Percentiles rank a stretch among this genome's conserved stretches.
Evolutionary conservation across 2,888 invertebrate genomes (phyloP).

Genomic region (Sarcophaga variegata): DNA sequence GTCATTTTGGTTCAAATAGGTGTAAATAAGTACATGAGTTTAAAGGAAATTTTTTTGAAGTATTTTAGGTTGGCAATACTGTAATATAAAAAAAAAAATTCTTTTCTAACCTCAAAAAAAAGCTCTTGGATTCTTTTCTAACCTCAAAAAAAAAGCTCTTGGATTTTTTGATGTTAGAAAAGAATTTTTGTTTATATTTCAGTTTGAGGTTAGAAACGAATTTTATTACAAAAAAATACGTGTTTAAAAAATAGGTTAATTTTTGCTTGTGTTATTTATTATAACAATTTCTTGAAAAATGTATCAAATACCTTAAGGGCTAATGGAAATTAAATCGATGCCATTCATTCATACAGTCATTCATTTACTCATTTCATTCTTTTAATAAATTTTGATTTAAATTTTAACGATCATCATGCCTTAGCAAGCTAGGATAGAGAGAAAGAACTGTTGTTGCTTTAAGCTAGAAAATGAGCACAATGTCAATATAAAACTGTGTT

Average conservation of each 20-base stretch:
- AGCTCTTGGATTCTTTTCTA: too few relatives aligned
- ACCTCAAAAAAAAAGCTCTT: too few relatives aligned
- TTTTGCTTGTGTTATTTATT: slow-evolving; percentile 35
- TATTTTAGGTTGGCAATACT: background rate
- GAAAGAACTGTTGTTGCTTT: slow-evolving; percentile 46
- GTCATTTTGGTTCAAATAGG: background rate
- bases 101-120: background rate
- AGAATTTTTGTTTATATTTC: too few relatives aligned
- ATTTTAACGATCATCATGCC: slow-evolving; percentile 41
- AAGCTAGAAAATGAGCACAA: slow-evolving; percentile 57
- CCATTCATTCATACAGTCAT: slow-evolving; percentile 7
- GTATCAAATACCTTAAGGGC: slow-evolving; percentile 50
- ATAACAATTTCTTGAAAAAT: slow-evolving; percentile 40
- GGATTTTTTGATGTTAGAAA: too few relatives aligned
- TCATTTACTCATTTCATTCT: slow-evolving; percentile 23
- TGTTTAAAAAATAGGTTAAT: slow-evolving; percentile 59
- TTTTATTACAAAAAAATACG: too few relatives aligned
- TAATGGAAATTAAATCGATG: slow-evolving; percentile 48
- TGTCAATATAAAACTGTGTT: slow-evolving; percentile 61
- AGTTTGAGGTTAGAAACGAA: too few relatives aligned
- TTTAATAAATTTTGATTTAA: slow-evolving; percentile 49
- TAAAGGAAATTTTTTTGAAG: background rate
- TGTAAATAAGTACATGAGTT: background rate
- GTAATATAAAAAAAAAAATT: background rate
- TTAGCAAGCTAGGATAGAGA: slow-evolving; percentile 14